These are phyloP conservation scores for Potorous gilbertii DNA, from an alignment of 2,797 vertebrate species.

Conservation along the genomic window DNA sequence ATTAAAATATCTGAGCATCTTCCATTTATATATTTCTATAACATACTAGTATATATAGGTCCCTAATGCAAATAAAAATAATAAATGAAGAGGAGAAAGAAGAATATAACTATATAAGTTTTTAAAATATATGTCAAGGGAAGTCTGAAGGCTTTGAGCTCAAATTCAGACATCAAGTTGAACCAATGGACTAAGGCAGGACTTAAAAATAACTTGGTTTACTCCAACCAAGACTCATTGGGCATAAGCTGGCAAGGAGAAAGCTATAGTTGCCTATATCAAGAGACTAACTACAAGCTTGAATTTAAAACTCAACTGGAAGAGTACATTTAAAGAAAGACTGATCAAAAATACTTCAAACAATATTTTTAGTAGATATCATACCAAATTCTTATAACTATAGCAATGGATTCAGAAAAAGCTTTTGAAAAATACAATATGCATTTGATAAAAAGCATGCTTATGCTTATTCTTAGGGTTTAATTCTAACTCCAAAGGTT, in stretches of 20 bases:
- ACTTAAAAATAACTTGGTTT: neutral
- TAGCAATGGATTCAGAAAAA: too few relatives aligned
- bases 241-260: neutral
- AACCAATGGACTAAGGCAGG: neutral
- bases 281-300: neutral
- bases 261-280: neutral
- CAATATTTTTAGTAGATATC: neutral
- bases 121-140: neutral
- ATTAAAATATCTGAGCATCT: slow-evolving; percentile 25
- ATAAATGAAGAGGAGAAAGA: slow-evolving; percentile 47
- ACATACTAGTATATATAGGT: slow-evolving; percentile 39
- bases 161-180: neutral
- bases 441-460: too few relatives aligned
- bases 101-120: neutral
- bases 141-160: neutral
- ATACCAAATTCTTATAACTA: neutral
- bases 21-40: slow-evolving; percentile 43
- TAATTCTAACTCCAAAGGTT: neutral
- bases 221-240: neutral
- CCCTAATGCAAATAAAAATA: slow-evolving; percentile 38
- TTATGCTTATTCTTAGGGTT: too few relatives aligned
- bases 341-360: neutral
- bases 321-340: neutral
- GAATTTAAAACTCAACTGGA: neutral
- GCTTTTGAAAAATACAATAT: too few relatives aligned